Base-by-base conservation (phyloP, 2,797 vertebrate species). In the Pantherophis vulpinus region DNA sequence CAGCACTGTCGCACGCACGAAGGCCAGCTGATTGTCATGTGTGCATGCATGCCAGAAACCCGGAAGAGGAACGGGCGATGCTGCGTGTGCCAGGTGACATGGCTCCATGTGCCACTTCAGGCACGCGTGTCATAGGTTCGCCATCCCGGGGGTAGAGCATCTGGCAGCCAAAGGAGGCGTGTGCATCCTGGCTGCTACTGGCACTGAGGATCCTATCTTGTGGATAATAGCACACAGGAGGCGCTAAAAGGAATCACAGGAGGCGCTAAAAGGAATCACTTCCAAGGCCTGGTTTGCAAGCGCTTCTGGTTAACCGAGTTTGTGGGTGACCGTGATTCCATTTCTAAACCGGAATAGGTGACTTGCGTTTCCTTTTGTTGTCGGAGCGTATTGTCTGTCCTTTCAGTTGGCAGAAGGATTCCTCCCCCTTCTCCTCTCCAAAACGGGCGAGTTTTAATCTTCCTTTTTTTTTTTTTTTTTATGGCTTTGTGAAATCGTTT, bases 401-500 rank as follows among this genome's bases (percentile, higher is more conserved):
- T 74, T 94, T 96, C 91, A 94, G 86, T 89, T 27, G 61, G 83
- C 90, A 91, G 66, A 95, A 90, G 92, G 61, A 92, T 90, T 92
- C 95, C 94, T 90, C 94, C 2, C 9, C 88, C 56, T 16, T 92
- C 93, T 32, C 23, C 25, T 91, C 93, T 16, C 56, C 56, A 56
- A 32, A 88, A 88, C 59, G 70, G 93, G 25, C 74, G 0, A 8
- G 60, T 89, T 91, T 93, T 63, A 93, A 94, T 58, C 66, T 94
- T 70, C 7, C 0, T 47, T 47, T 51, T 51, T 47, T 47, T 47
- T 47, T 47, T 42, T 47, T 47, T 32, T 63, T 29, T 70, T 91
- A 83, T 61, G 94, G 87, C 95, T 87, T 14, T 87, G 88, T 92
- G 29, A 94, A 94, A 96, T 94, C 86, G 88, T 94, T 58, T 92